Evolutionary conservation across 2,888 invertebrate genomes (phyloP).

Genomic region (Odontomyia ornata): DNA sequence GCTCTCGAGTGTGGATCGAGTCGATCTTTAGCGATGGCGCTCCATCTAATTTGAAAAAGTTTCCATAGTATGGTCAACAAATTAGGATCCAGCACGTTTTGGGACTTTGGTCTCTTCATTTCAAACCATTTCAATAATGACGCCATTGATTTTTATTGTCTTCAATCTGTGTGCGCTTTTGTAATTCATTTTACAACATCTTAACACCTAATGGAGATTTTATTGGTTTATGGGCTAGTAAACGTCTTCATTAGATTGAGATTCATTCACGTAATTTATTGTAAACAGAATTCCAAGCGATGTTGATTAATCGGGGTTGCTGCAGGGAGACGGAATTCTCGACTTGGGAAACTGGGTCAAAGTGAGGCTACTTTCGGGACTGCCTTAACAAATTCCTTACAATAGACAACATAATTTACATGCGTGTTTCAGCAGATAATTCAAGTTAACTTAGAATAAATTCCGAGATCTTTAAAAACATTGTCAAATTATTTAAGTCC

Average conservation of each 20-base stretch:
- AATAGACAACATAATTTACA: no score
- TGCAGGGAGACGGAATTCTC: background rate
- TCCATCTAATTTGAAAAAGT: background rate
- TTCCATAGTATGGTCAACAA: background rate
- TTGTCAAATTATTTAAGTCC: no score
- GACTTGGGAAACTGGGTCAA: no score
- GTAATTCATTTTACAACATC: constrained; percentile 9
- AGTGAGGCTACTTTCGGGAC: no score
- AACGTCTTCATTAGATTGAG: constrained; percentile 7
- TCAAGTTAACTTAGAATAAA: no score
- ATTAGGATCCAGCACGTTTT: background rate
- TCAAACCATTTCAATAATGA: no score
- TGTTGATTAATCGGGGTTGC: background rate
- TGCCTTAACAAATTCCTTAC: no score
- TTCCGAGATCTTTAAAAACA: no score
- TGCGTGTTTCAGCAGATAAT: no score
- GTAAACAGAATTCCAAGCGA: background rate
- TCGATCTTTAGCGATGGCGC: background rate
- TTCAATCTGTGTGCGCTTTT: background rate
- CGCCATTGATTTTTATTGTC: no score
- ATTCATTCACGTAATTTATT: background rate
- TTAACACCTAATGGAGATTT: constrained; percentile 26
- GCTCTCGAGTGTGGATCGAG: background rate
- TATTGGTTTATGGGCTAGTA: constrained; percentile 9
- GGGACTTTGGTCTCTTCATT: background rate